Base-by-base conservation (phyloP, 2,113 vertebrate species). In the Oncorhynchus tshawytscha region DNA sequence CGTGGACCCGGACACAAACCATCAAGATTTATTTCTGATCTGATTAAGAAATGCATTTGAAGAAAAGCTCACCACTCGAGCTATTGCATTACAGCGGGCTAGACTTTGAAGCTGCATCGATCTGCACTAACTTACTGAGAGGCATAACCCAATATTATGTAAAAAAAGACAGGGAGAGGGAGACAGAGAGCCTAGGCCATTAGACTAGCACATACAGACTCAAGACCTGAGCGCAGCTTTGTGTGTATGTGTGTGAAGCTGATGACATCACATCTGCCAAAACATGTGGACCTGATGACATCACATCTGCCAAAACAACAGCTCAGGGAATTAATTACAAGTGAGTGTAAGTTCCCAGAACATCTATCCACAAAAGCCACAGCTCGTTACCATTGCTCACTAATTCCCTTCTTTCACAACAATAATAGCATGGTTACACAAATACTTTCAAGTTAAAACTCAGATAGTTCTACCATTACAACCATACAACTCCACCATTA, bases 21-120 rank as follows among this genome's bases (percentile, higher is more conserved):
- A 69, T 31, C 72, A 70, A 87, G 87, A 92, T 91, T 91, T 84
- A 88, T 90, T 78, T 85, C 71, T 91, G 87, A 93, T 92, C 88
- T 86, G 87, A 93, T 93, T 93, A 92, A 90, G 86, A 90, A 88
- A 86, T 72, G 85, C 87, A 90, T 91, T 91, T 90, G 90, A 92
- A 90, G 91, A 88, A 88, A 90, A 90, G 82, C 84, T 88, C 88
- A 90, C 87, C 88, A 86, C 88, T 93, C 89, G 89, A 85, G 87
- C 90, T 89, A 91, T 92, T 87, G 87, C 88, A 89, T 93, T 94
- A 93, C 88, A 85, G 76, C 67, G 75, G 64, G 80, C 85, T 78
- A 81, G 82, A 87, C 87, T 91, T 86, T 85, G 87, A 89, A 87
- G 87, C 82, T 65, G 77, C 88, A 92, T 93, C 85, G 89, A 93